These are phyloP conservation scores for Marronus borbonicus DNA, from an alignment of 2,888 invertebrate species.

Conservation along the genomic window DNA sequence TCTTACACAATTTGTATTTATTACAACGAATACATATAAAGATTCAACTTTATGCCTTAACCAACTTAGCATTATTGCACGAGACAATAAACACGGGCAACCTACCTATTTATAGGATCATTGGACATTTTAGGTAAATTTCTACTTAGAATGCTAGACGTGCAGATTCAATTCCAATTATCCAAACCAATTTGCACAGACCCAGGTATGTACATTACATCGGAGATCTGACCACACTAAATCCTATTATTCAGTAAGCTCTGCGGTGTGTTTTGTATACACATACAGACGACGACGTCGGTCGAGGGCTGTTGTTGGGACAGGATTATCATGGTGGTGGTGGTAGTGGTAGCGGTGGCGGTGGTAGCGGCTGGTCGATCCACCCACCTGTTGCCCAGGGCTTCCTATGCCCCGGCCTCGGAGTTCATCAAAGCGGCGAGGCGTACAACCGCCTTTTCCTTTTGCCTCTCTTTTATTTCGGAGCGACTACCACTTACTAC, in stretches of 20 bases:
- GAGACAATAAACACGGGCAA: no score
- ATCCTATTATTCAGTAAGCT: conserved; percentile 43
- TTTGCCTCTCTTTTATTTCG: conserved; percentile 55
- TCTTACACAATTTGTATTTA: no score
- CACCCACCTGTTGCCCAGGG: conserved; percentile 53
- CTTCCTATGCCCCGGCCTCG: conserved; percentile 56
- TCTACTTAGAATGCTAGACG: neutral
- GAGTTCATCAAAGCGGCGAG: conserved; percentile 59
- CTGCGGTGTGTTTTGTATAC: conserved; percentile 43
- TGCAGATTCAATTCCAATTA: conserved; percentile 10
- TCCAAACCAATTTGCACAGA: neutral
- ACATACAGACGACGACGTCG: conserved; percentile 2
- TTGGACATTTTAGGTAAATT: neutral
- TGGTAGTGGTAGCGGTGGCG: conserved; percentile 30
- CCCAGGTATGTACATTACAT: conserved; percentile 1
- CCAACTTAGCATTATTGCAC: no score
- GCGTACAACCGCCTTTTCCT: conserved; percentile 58
- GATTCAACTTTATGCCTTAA: no score
- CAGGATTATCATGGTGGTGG: conserved; percentile 26
- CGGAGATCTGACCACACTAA: conserved; percentile 23
- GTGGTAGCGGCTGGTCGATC: conserved; percentile 35
- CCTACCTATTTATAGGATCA: no score
- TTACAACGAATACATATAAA: no score
- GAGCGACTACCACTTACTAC: conserved; percentile 44
- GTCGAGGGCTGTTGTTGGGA: conserved; percentile 23